phyloP scores from a whole-genome alignment of 1,140 invertebrate species.

The Matsumurasca onukii region DNA sequence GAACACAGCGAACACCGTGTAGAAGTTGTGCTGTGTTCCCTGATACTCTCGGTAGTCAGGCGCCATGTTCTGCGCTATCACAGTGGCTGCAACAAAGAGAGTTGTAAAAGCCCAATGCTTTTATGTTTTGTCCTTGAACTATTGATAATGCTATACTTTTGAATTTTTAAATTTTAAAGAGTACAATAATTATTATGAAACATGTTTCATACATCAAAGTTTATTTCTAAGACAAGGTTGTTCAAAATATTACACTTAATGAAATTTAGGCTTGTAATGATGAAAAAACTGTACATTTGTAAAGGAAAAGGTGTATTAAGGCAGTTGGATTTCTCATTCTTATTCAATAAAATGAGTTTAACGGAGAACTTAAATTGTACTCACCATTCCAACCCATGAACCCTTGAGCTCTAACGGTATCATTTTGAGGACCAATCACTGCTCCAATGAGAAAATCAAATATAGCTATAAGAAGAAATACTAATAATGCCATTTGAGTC shows the following conservation, averaged over 20 bases:
- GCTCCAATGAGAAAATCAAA: constrained; percentile 85
- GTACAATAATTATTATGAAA: too few relatives aligned
- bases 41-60: constrained; percentile 73
- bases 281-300: too few relatives aligned
- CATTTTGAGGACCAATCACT: constrained; percentile 77
- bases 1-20: constrained; percentile 94
- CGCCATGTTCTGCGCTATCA: constrained; percentile 37
- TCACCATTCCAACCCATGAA: constrained; percentile 88
- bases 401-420: constrained; percentile 71
- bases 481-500: constrained; percentile 87
- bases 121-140: background rate
- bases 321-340: too few relatives aligned
- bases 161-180: too few relatives aligned
- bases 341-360: too few relatives aligned
- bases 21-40: constrained; percentile 76
- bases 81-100: constrained; percentile 8
- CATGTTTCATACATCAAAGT: too few relatives aligned
- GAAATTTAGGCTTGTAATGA: too few relatives aligned
- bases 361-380: too few relatives aligned
- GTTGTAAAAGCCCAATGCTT: background rate
- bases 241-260: too few relatives aligned
- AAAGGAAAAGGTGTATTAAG: too few relatives aligned
- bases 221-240: too few relatives aligned
- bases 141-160: too few relatives aligned
- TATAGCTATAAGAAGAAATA: constrained; percentile 86